Conservation (phyloP, 2,113 vertebrate species). For the Cephalopholis sonnerati region DNA sequence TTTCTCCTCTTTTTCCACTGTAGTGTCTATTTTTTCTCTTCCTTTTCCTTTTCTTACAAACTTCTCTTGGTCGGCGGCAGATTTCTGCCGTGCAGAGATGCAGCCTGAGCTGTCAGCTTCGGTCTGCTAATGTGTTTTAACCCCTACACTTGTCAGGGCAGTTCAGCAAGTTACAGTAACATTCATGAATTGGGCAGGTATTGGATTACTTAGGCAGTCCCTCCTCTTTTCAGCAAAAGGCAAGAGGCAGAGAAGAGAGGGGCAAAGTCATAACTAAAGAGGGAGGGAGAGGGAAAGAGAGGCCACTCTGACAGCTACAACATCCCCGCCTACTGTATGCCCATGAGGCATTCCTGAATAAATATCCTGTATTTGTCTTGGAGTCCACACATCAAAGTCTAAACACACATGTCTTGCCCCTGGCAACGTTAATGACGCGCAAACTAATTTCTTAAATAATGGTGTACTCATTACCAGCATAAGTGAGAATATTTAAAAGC, state of each 20-base stretch:
- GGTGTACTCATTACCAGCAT: neutral
- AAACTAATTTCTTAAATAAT: constrained; percentile 28
- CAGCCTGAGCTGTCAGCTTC: constrained; percentile 47
- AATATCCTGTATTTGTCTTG: constrained; percentile 76
- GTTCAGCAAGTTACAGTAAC: constrained; percentile 87
- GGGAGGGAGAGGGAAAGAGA: constrained; percentile 53
- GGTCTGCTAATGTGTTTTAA: constrained; percentile 79
- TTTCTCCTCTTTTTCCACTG: constrained; percentile 11
- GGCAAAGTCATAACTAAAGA: constrained; percentile 56
- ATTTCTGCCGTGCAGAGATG: constrained; percentile 44
- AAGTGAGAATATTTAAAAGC: neutral
- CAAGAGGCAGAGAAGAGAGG: constrained; percentile 63
- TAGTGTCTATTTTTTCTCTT: constrained; percentile 31
- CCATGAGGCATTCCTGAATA: constrained; percentile 71
- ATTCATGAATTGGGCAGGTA: constrained; percentile 89
- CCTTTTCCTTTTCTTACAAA: constrained; percentile 25
- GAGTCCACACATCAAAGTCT: constrained; percentile 30
- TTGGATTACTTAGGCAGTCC: constrained; percentile 89
- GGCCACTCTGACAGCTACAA: constrained; percentile 68
- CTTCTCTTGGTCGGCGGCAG: constrained; percentile 36
- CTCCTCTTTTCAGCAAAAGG: constrained; percentile 83
- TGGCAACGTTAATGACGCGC: constrained; percentile 27
- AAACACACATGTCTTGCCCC: constrained; percentile 40
- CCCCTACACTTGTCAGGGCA: constrained; percentile 85
- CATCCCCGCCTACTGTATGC: constrained; percentile 67